Evolutionary conservation across 2,113 vertebrate species (phyloP).

Genomic region (Blennius ocellaris): DNA sequence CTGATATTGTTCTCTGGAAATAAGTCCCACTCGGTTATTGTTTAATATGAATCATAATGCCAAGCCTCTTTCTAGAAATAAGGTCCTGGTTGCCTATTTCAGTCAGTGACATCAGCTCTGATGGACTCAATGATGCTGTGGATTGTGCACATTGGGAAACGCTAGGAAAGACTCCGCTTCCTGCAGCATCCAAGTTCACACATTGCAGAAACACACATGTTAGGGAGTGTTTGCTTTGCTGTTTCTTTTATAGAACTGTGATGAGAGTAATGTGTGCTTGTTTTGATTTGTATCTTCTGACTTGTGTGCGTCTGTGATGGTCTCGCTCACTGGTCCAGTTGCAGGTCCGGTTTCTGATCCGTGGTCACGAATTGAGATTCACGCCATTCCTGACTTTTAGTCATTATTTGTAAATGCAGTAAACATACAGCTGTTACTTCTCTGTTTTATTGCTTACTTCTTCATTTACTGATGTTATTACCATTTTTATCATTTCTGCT

Average conservation of each 20-base stretch:
- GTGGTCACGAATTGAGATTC: too few species aligned
- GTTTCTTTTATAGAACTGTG: constrained; percentile 11
- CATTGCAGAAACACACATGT: constrained; percentile 1
- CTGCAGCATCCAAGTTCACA: constrained; percentile 49
- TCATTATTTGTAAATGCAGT: too few species aligned
- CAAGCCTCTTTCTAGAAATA: constrained; percentile 89
- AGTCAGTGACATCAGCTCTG: constrained; percentile 93
- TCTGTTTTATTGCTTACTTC: too few species aligned
- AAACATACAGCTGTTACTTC: too few species aligned
- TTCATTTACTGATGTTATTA: too few species aligned
- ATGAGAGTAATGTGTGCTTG: constrained; percentile 2
- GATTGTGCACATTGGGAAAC: constrained; percentile 81
- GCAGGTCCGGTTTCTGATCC: too few species aligned
- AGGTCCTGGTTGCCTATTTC: constrained; percentile 89
- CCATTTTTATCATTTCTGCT: too few species aligned
- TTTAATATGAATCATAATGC: constrained; percentile 98
- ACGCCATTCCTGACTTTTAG: too few species aligned
- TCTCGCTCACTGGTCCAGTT: too few species aligned
- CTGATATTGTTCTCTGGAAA: constrained; percentile 95
- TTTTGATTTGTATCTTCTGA: constrained; percentile 58
- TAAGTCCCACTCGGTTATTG: constrained; percentile 96
- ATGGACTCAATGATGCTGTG: constrained; percentile 92
- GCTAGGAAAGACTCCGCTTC: constrained; percentile 71
- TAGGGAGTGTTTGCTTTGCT: constrained; percentile 4
- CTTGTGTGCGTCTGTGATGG: neutral